These are phyloP conservation scores for Drosophila grimshawi DNA, from an alignment of 1,140 invertebrate species.

Conservation along the genomic window DNA sequence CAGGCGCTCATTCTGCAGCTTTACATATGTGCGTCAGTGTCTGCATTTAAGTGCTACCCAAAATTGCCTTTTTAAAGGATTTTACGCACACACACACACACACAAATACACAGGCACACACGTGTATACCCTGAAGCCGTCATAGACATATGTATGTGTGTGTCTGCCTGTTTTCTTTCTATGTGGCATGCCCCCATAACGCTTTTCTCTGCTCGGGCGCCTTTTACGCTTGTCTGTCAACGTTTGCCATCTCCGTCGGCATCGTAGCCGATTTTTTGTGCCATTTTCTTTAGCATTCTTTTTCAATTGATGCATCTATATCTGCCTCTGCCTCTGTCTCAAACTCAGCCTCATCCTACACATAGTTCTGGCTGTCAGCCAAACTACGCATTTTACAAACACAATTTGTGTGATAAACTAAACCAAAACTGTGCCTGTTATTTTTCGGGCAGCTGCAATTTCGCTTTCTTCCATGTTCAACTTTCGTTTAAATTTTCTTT, in stretches of 20 bases:
- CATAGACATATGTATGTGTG: slow-evolving; percentile 44
- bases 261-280: slow-evolving; percentile 51
- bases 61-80: slow-evolving; percentile 83
- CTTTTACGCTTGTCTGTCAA: slow-evolving; percentile 55
- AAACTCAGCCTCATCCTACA: background rate
- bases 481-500: slow-evolving; percentile 45
- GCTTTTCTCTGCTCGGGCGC: slow-evolving; percentile 23
- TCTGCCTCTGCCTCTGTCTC: background rate
- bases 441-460: slow-evolving; percentile 48
- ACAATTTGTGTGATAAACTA: slow-evolving; percentile 79
- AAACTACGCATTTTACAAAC: slow-evolving; percentile 71
- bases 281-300: slow-evolving; percentile 61
- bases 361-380: slow-evolving; percentile 14
- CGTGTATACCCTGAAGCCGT: slow-evolving; percentile 6
- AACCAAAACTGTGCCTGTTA: slow-evolving; percentile 74
- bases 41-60: slow-evolving; percentile 80
- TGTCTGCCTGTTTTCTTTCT: slow-evolving; percentile 35
- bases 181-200: slow-evolving; percentile 34
- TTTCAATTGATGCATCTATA: slow-evolving; percentile 79
- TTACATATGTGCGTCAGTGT: slow-evolving; percentile 37
- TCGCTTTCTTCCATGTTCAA: slow-evolving; percentile 43
- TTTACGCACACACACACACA: slow-evolving; percentile 55
- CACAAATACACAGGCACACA: background rate
- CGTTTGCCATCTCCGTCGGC: slow-evolving; percentile 50
- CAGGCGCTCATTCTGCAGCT: slow-evolving; percentile 12